Evolutionary conservation across 1,140 invertebrate species (phyloP).

Genomic region (Lutraria rhynchaena): DNA sequence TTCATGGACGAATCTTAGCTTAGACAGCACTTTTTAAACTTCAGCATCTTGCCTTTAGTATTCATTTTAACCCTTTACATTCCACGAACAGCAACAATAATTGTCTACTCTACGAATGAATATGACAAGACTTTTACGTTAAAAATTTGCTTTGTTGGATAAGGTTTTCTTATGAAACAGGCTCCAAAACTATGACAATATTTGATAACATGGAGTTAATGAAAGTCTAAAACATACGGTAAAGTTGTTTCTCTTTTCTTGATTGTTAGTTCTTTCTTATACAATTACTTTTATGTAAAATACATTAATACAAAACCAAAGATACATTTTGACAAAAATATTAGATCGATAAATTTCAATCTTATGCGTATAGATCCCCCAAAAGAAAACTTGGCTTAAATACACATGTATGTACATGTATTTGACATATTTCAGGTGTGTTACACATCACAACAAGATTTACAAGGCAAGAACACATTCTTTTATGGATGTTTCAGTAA

Average conservation of each 20-base stretch:
- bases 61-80: neutral
- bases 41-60: no score
- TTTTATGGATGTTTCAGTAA: constrained; percentile 17
- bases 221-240: no score
- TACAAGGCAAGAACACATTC: neutral
- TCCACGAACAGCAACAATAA: no score
- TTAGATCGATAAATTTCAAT: neutral
- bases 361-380: neutral
- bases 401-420: neutral
- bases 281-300: neutral
- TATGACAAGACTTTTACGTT: no score
- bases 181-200: no score
- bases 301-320: neutral
- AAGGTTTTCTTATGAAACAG: no score
- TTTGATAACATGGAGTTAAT: no score
- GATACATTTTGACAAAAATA: neutral
- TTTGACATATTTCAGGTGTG: neutral
- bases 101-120: no score
- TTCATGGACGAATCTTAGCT: neutral
- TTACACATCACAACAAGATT: neutral
- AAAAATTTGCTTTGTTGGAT: no score
- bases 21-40: no score
- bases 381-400: neutral
- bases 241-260: neutral
- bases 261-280: neutral